Evolutionary conservation across 2,113 vertebrate genomes (phyloP).

Genomic region (Gallinago jamesoni): DNA sequence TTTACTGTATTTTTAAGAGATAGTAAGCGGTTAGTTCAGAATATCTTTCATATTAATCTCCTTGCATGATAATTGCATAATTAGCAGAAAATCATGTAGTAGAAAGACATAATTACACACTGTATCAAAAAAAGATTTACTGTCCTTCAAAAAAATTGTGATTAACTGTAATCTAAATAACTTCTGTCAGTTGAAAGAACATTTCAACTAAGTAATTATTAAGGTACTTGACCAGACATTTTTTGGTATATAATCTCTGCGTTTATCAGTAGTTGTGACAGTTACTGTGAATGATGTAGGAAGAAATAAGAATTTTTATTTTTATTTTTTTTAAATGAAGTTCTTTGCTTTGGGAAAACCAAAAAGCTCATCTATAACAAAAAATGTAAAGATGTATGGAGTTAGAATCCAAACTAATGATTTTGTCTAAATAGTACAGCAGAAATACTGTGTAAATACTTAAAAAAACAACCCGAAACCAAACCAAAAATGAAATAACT

Average conservation of each 20-base stretch:
- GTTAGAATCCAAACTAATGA: background rate
- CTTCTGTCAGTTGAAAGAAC: background rate
- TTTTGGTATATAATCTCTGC: background rate
- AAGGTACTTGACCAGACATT: background rate
- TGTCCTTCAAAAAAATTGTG: background rate
- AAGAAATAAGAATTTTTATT: background rate
- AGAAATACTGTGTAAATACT: background rate
- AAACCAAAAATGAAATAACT: background rate
- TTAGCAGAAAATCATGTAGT: conserved; percentile 24
- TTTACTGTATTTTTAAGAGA: background rate
- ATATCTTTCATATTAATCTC: conserved; percentile 38
- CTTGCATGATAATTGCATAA: conserved; percentile 20
- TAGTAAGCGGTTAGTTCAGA: background rate
- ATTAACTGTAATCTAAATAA: conserved; percentile 27
- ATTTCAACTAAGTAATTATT: conserved; percentile 17
- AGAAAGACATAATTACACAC: conserved; percentile 29
- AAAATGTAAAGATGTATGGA: background rate
- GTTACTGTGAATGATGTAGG: background rate
- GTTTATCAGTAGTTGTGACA: background rate
- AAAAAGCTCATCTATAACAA: background rate
- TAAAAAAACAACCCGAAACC: too few relatives aligned
- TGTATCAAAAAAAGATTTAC: background rate
- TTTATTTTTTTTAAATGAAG: background rate
- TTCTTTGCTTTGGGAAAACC: background rate
- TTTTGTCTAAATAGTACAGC: background rate